Base-by-base conservation (phyloP, 2,888 invertebrate genomes). In the Noctua janthe region DNA sequence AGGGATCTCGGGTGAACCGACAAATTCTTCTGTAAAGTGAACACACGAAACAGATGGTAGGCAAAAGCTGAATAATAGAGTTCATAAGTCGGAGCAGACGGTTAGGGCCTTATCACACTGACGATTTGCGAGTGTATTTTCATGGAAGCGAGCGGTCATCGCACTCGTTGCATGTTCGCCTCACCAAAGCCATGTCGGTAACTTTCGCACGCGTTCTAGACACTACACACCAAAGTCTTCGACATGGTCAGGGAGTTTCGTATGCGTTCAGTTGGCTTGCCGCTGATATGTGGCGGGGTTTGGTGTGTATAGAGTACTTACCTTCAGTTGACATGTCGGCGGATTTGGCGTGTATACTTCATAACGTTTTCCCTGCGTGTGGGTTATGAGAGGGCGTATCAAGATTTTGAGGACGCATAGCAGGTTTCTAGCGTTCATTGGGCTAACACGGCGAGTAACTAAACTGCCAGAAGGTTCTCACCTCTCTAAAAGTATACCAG, bases 51-150 rank as follows among this genome's bases (percentile, higher is more conserved):
- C 85, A 87, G 81, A 87, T 78, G 76, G 83, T 35, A 79, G 81
- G 74, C 67, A 80, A 81, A 72, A 77, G 71, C 71, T 89, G 82
- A 86, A 85, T 90, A 88, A 89, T 87, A 87, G 76, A 88, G 78
- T 83, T 81, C 70, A 71, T 74, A 77, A 88, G 80, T 81, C 74
- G 56, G 54, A 72, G 77, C 29, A 82, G 78, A 80, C 71, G 73
- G 73, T 71, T 69, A 83, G 39, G 78, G 69, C 15, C 23, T n/a
- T 29, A 56, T 47, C 67, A 76, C 35, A 83, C 62, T 51, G 43
- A 20, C 3, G 20, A 54, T 29, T 70, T 54, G 3, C 1, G 20
- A 49, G 29, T 17, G 8, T 39, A 49, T 20, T 76, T 54, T 7
- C 15, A 20, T 23, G 1, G 54, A 70, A 78, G 54, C 49, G 13